These are phyloP conservation scores for Adela reaumurella DNA, from an alignment of 2,888 invertebrate genomes.

Conservation along the genomic window DNA sequence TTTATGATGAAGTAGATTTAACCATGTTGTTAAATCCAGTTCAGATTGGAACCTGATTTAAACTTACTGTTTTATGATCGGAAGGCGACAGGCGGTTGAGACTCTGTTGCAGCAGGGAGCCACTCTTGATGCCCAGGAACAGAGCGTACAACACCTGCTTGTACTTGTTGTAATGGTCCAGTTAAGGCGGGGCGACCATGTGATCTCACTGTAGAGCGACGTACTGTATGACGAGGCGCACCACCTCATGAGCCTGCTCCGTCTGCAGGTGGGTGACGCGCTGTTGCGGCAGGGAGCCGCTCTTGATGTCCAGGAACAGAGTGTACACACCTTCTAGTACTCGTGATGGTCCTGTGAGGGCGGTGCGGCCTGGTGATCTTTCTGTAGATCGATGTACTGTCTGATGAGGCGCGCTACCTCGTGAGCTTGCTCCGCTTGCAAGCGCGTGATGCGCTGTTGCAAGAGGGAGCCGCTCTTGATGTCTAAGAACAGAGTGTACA, in stretches of 20 bases:
- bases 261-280: conserved; percentile 90
- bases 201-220: conserved; percentile 60
- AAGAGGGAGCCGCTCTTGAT: conserved; percentile 96
- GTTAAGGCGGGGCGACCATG: neutral
- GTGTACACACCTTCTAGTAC: too few relatives aligned
- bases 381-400: conserved; percentile 88
- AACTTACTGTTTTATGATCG: too few relatives aligned
- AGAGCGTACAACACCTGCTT: neutral
- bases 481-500: conserved; percentile 60
- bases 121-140: conserved; percentile 92
- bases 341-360: conserved; percentile 15
- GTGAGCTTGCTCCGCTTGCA: conserved; percentile 97
- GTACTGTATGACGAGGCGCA: conserved; percentile 83
- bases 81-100: conserved; percentile 89
- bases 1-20: too few relatives aligned
- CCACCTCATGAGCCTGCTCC: conserved; percentile 88
- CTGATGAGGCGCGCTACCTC: conserved; percentile 94
- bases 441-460: conserved; percentile 90
- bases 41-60: too few relatives aligned
- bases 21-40: too few relatives aligned
- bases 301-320: conserved; percentile 85
- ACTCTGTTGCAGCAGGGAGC: conserved; percentile 92
- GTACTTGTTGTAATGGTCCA: neutral
- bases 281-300: conserved; percentile 94
- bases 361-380: conserved; percentile 19